These are phyloP conservation scores for Caenorhabditis inopinata DNA, from an alignment of 1,140 invertebrate species.

Conservation along the genomic window DNA sequence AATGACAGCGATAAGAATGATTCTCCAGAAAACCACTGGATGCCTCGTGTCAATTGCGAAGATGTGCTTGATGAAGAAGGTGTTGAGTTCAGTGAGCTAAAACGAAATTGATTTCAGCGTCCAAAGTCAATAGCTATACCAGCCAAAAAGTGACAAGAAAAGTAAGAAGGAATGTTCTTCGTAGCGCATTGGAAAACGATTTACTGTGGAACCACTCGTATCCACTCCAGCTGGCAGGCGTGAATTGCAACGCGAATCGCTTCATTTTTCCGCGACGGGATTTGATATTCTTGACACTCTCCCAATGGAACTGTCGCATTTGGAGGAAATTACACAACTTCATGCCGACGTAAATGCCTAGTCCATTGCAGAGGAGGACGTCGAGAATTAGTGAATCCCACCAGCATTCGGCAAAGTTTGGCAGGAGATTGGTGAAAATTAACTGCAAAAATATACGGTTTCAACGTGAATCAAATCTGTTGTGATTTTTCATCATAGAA, in stretches of 20 bases:
- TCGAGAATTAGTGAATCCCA: slow-evolving; percentile 96
- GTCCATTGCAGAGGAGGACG: slow-evolving; percentile 90
- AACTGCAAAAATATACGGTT: slow-evolving; percentile 70
- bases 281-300: slow-evolving; percentile 93
- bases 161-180: slow-evolving; percentile 82
- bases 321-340: slow-evolving; percentile 82
- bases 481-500: no score
- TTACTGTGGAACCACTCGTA: slow-evolving; percentile 68
- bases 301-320: slow-evolving; percentile 98
- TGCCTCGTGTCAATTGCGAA: slow-evolving; percentile 94
- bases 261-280: slow-evolving; percentile 92
- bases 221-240: slow-evolving; percentile 89
- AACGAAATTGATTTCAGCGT: slow-evolving; percentile 90
- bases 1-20: slow-evolving; percentile 85
- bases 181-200: neutral
- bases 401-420: slow-evolving; percentile 98
- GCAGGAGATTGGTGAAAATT: slow-evolving; percentile 91
- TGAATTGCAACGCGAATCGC: slow-evolving; percentile 92
- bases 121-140: slow-evolving; percentile 81
- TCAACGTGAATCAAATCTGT: no score
- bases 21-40: slow-evolving; percentile 81
- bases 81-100: slow-evolving; percentile 91
- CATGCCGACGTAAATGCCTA: slow-evolving; percentile 86
- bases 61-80: slow-evolving; percentile 97
- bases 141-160: slow-evolving; percentile 95